Base-by-base conservation (phyloP, 2,797 vertebrate species). In the Chrysolophus pictus region DNA sequence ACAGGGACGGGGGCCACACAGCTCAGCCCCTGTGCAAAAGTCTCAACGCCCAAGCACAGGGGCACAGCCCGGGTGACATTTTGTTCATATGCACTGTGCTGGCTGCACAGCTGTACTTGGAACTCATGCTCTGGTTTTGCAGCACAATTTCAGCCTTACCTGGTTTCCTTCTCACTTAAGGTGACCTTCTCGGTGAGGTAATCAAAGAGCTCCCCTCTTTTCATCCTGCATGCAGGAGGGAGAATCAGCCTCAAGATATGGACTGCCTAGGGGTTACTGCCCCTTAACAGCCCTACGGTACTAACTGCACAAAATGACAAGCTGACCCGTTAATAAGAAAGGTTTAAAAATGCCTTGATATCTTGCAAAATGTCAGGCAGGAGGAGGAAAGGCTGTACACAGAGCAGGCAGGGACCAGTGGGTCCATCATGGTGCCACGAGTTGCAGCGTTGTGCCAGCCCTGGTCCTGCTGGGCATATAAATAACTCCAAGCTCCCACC, bases 101-200 rank as follows among this genome's bases (percentile, higher is more conserved):
- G 1, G 37, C 33, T 73, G 41, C 49, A 26, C 24, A 31, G n/a
- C 44, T 2, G 0, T 10, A 26, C 35, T 47, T 14, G 4, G 1
- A 71, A 81, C 24, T 19, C 10, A 1, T 0, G 0, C 58, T 76
- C 35, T 53, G 62, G 14, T 69, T 69, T 33, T 37, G 29, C n/a
- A 59, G 11, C 4, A 0, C 15, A 31, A 15, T 55, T 79, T 58
- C 24, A 78, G 9, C 51, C 97, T 96, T 92, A 99, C 99, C 99
- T 99, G 91, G 99, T 99, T 98, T 99, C 99, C 96, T 99, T 99
- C 97, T 99, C 99, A 6, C 98, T 99, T 89, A 99, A 96, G 18
- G 99, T 99, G 58, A 99, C 99, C 95, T 99, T 99, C 97, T 99
- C 99, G 1, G 99, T 99, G 95, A 99, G 99, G 97, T 99, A 99